phyloP scores from a whole-genome alignment of 2,113 vertebrate species.

The Paedocypris sp. region DNA sequence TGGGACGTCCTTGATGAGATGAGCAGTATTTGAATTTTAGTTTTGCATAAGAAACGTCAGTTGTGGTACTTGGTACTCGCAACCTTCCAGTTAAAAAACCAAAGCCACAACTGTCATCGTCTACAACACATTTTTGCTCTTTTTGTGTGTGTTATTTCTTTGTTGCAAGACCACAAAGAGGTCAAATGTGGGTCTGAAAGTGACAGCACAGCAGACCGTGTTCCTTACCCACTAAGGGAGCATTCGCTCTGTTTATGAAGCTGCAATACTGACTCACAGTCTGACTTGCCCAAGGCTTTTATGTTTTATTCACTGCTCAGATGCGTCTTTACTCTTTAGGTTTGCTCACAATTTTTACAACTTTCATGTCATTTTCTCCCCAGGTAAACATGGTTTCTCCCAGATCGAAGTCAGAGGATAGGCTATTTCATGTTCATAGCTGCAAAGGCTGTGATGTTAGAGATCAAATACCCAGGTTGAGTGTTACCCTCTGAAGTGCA shows the following conservation, averaged over 20 bases:
- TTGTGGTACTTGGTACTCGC: too few species aligned
- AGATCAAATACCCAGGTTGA: too few species aligned
- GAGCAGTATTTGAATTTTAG: too few species aligned
- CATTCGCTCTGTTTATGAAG: neutral
- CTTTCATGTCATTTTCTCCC: neutral
- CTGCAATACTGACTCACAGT: constrained; percentile 27
- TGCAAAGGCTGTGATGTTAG: neutral
- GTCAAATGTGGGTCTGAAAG: neutral
- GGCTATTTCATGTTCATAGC: neutral
- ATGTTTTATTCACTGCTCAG: neutral
- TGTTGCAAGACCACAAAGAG: neutral
- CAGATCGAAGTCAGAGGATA: neutral
- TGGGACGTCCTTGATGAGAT: too few species aligned
- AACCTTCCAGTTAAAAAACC: too few species aligned
- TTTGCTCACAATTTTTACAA: neutral
- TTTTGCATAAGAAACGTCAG: too few species aligned
- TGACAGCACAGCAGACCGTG: neutral
- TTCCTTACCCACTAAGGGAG: constrained; percentile 24
- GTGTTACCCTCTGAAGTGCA: too few species aligned
- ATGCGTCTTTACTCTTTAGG: neutral
- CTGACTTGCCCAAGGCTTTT: neutral
- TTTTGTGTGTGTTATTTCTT: too few species aligned
- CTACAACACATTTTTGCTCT: too few species aligned
- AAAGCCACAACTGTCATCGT: too few species aligned
- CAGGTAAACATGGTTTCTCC: neutral